Evolutionary conservation across 2,113 vertebrate genomes (phyloP).

Genomic region (Megatriorchis doriae): DNA sequence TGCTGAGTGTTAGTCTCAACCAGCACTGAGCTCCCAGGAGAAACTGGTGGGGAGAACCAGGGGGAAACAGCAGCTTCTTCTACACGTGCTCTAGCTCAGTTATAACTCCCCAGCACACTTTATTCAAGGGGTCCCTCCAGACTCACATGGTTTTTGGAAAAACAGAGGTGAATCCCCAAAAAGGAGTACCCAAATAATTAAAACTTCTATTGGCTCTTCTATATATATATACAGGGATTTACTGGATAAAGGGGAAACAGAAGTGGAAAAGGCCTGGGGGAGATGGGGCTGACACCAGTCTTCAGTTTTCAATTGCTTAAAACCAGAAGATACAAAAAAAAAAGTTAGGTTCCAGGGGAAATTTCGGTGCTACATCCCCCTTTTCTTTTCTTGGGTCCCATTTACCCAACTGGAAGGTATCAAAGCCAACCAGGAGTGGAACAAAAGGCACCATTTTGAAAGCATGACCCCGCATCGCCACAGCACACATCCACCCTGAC

Average conservation of each 20-base stretch:
- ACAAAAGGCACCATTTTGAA: neutral
- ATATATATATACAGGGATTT: too few relatives aligned
- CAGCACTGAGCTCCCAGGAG: neutral
- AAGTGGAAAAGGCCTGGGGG: neutral
- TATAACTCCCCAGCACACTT: neutral
- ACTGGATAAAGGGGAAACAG: neutral
- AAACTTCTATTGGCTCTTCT: neutral
- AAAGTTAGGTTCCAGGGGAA: neutral
- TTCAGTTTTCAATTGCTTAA: neutral
- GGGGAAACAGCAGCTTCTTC: neutral
- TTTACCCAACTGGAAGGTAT: neutral
- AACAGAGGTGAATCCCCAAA: neutral
- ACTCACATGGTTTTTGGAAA: rapidly evolving
- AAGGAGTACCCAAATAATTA: neutral
- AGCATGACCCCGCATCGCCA: rapidly evolving
- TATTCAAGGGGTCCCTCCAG: neutral
- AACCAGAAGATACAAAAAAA: neutral
- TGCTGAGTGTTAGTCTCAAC: neutral
- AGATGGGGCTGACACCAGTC: too few relatives aligned
- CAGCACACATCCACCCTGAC: rapidly evolving
- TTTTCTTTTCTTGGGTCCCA: neutral
- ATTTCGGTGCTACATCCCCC: neutral
- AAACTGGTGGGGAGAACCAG: neutral
- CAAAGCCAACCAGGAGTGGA: neutral
- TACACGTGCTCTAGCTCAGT: rapidly evolving